These are phyloP conservation scores for Microcebus jonahi DNA, from an alignment of 2,113 vertebrate genomes.

Conservation along the genomic window DNA sequence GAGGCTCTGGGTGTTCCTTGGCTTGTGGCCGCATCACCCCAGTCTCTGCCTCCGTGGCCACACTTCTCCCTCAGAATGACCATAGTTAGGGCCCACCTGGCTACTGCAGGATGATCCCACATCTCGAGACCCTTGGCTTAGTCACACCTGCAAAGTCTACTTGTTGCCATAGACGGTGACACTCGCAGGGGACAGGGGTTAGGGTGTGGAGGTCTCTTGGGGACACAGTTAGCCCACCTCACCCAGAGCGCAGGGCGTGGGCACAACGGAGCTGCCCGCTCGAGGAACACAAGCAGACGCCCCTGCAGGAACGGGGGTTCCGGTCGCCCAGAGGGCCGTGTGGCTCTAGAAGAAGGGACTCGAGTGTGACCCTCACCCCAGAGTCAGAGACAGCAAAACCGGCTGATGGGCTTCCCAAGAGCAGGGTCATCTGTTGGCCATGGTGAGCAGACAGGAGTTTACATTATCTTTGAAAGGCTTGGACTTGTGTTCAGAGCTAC, in stretches of 20 bases:
- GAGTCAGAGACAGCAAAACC: not conserved
- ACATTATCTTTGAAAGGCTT: not conserved
- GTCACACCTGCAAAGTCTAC: not conserved
- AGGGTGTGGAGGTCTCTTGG: not conserved
- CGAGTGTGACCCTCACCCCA: not conserved
- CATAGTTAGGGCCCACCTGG: not conserved
- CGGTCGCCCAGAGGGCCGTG: not conserved
- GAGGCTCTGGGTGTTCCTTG: not conserved
- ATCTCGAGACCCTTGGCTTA: not conserved
- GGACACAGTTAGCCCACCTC: not conserved
- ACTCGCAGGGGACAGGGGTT: not conserved
- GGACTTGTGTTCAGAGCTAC: not conserved
- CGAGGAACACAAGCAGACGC: too few species aligned
- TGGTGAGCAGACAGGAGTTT: not conserved
- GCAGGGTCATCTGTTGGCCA: not conserved
- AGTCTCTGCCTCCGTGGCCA: accelerated
- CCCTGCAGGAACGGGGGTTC: not conserved
- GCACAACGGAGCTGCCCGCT: too few species aligned
- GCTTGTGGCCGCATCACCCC: accelerated
- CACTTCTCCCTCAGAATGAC: accelerated
- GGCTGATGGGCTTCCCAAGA: accelerated
- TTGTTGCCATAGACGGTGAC: not conserved
- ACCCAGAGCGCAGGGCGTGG: not conserved
- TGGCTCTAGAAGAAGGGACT: not conserved
- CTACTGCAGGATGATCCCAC: not conserved